Percentiles rank a stretch among this genome's conserved stretches.
Conservation (phyloP, 2,113 vertebrate genomes). For the Muntiacus reevesi region DNA sequence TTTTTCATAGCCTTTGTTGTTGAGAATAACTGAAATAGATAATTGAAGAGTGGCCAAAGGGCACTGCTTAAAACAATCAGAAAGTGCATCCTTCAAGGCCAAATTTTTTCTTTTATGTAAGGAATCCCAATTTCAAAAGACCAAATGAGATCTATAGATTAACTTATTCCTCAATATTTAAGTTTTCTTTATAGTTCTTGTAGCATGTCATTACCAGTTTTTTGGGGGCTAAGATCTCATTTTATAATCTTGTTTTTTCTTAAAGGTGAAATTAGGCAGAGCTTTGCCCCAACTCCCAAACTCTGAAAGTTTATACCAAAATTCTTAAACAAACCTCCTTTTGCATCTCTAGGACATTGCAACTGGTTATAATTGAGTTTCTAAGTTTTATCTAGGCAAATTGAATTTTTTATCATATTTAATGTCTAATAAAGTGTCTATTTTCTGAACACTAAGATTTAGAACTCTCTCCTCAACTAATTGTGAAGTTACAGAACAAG, state of each 20-base stretch:
- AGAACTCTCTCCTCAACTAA: background rate
- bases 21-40: background rate
- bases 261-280: background rate
- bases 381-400: background rate
- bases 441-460: background rate
- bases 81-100: background rate
- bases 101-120: background rate
- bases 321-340: background rate
- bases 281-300: background rate
- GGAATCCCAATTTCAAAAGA: background rate
- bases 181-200: background rate
- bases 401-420: background rate
- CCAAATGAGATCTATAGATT: background rate
- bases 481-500: background rate
- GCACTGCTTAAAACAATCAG: background rate
- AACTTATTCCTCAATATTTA: background rate
- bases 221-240: background rate
- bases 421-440: background rate
- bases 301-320: background rate
- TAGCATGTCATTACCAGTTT: background rate
- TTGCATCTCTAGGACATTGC: background rate
- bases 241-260: background rate
- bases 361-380: background rate
- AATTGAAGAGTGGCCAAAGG: background rate
- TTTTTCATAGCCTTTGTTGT: background rate